Conservation (phyloP, 2,797 vertebrate species). For the Scleropages formosus region DNA sequence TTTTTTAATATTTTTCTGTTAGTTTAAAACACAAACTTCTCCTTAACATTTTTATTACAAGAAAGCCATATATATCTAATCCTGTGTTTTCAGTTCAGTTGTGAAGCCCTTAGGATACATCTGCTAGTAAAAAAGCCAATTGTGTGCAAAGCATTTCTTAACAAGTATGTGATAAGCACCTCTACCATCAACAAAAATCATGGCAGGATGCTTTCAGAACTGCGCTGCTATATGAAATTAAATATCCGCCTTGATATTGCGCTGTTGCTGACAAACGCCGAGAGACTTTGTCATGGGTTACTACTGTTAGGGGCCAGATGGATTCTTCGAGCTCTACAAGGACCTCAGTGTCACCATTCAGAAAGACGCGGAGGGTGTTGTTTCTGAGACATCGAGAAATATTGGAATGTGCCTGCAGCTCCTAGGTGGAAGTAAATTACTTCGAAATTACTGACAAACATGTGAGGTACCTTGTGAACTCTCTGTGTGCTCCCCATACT, state of each 20-base stretch:
- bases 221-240: background rate
- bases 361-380: background rate
- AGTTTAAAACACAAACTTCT: no score
- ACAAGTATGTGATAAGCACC: no score
- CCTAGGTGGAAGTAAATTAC: background rate
- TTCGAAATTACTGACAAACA: background rate
- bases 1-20: no score
- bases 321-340: background rate
- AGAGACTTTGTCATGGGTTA: background rate
- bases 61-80: no score
- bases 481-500: background rate
- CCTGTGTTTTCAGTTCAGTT: no score
- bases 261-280: background rate
- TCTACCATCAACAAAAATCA: no score
- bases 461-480: background rate
- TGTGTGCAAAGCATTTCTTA: no score
- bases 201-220: no score
- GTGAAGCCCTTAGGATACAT: no score
- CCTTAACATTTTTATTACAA: no score
- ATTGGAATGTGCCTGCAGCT: background rate
- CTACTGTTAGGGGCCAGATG: conserved; percentile 9
- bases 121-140: no score
- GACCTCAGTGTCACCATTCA: background rate
- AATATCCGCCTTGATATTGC: background rate
- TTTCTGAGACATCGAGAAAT: background rate